Percentiles rank a stretch among this genome's conserved stretches.
Conservation (phyloP, 2,113 vertebrate species). For the Rostratula benghalensis region DNA sequence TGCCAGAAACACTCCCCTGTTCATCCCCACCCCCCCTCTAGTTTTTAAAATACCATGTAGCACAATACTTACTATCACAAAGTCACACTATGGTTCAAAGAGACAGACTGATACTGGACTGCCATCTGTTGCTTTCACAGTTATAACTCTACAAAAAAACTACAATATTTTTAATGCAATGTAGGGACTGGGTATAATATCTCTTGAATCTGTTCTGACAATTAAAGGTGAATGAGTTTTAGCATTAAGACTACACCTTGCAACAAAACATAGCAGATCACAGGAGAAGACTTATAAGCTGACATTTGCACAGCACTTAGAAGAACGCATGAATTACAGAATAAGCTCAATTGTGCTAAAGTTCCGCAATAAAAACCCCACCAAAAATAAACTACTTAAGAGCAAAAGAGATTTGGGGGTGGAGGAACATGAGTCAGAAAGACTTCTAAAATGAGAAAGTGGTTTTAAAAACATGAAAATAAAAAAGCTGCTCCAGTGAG, state of each 20-base stretch:
- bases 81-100: background rate
- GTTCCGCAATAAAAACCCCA: background rate
- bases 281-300: background rate
- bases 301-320: background rate
- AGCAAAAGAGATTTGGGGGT: background rate
- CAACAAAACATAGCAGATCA: accelerated
- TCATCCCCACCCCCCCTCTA: background rate
- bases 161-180: background rate
- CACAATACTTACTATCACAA: background rate
- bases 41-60: background rate
- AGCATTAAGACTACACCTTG: background rate
- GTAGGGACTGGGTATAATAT: background rate
- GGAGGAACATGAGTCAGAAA: slow-evolving; percentile 36
- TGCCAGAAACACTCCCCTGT: background rate
- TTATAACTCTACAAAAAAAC: background rate
- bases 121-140: background rate
- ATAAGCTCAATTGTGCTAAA: background rate
- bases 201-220: background rate
- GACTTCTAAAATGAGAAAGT: slow-evolving; percentile 8
- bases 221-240: background rate
- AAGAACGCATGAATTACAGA: background rate
- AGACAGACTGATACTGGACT: background rate
- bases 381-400: slow-evolving; percentile 46
- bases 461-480: background rate
- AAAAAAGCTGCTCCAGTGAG: background rate